Percentiles rank a stretch among this genome's conserved stretches.
Conservation (phyloP, 37 sponge, comb jelly and placozoan genomes). For the Cliona cf. orientalis region DNA sequence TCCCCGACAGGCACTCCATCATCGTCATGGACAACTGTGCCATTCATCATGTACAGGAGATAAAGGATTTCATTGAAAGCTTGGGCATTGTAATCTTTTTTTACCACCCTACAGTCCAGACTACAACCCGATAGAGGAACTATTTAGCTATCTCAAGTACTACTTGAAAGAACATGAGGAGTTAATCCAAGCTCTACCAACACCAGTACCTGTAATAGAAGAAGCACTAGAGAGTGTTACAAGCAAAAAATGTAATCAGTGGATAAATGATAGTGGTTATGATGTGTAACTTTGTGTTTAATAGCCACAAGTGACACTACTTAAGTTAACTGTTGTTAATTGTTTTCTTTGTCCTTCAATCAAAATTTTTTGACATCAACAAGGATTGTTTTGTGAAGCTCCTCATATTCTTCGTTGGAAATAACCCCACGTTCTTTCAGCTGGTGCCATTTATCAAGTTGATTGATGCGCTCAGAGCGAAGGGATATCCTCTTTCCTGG, state of each 20-base stretch:
- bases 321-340: neutral
- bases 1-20: conserved; percentile 6
- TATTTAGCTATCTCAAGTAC: conserved; percentile 23
- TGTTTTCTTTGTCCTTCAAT: neutral
- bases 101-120: conserved; percentile 43
- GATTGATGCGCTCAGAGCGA: neutral
- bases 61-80: neutral
- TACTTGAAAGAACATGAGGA: conserved; percentile 52
- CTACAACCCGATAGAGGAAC: conserved; percentile 14
- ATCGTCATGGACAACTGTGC: too few species aligned
- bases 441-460: neutral
- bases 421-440: neutral
- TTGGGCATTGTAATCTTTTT: conserved; percentile 22
- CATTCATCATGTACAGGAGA: conserved; percentile 30
- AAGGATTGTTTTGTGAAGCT: conserved; percentile 1
- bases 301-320: neutral
- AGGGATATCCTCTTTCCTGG: neutral
- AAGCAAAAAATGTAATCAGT: neutral
- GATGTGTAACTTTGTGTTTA: neutral
- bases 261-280: conserved; percentile 3
- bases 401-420: neutral
- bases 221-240: conserved; percentile 13
- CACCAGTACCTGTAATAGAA: neutral
- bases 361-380: neutral
- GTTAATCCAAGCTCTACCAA: neutral